Conservation (phyloP, 1,140 invertebrate species). For the Trachelipus rathkii region DNA sequence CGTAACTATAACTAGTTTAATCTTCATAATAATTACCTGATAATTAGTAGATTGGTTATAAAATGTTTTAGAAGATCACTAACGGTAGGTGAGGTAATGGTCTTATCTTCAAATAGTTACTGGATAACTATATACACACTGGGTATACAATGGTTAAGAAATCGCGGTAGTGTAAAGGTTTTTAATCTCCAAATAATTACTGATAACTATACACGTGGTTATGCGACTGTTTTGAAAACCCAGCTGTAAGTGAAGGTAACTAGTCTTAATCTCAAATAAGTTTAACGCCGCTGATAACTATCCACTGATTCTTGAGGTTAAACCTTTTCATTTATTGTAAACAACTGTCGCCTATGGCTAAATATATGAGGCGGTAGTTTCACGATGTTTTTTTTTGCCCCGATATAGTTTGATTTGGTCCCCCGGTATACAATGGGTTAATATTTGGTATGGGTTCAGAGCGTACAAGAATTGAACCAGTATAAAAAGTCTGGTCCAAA, state of each 20-base stretch:
- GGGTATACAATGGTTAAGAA: constrained; percentile 65
- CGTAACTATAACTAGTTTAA: no score
- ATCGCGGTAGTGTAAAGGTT: constrained; percentile 60
- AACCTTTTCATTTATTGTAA: constrained; percentile 91
- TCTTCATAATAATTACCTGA: no score
- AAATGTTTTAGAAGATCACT: no score
- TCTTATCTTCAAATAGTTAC: constrained; percentile 50
- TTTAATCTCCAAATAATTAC: constrained; percentile 52
- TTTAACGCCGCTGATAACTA: constrained; percentile 90
- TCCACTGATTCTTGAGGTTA: constrained; percentile 91
- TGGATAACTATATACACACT: constrained; percentile 97
- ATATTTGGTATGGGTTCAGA: constrained; percentile 96
- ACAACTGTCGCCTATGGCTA: constrained; percentile 92
- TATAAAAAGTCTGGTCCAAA: constrained; percentile 88
- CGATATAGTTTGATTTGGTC: constrained; percentile 97
- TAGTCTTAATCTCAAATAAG: background rate
- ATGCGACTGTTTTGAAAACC: no score
- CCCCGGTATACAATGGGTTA: constrained; percentile 95
- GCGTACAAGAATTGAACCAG: constrained; percentile 97
- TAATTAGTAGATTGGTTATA: no score
- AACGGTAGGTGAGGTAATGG: no score
- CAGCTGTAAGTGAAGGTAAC: constrained; percentile 55
- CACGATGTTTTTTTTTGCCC: constrained; percentile 91
- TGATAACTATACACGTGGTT: constrained; percentile 98
- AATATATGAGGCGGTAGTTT: constrained; percentile 97